Evolutionary conservation across 92 coral and sea anemone species (phyloP).

Genomic region (Chrysogorgia sp.): DNA sequence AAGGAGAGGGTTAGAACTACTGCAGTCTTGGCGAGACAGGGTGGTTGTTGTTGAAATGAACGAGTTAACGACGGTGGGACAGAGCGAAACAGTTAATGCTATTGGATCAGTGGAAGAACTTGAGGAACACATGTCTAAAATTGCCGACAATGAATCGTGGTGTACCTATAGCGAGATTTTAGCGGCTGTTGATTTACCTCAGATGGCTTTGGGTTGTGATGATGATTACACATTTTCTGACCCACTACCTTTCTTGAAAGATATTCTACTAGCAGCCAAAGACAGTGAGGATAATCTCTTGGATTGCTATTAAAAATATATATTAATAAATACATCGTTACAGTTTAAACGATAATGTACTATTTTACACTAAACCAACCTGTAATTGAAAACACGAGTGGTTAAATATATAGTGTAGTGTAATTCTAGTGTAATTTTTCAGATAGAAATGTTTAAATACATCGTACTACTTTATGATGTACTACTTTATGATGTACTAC

Average conservation of each 20-base stretch:
- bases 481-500: too few species aligned
- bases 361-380: too few species aligned
- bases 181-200: conserved; percentile 49
- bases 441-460: too few species aligned
- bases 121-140: conserved; percentile 22
- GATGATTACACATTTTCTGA: conserved; percentile 68
- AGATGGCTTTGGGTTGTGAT: conserved; percentile 52
- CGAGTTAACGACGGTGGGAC: background rate
- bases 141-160: conserved; percentile 3
- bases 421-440: too few species aligned
- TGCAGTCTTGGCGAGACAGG: conserved; percentile 46
- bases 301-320: conserved; percentile 80
- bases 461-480: too few species aligned
- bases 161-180: conserved; percentile 50
- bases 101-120: conserved; percentile 45
- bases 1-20: conserved; percentile 64
- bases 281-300: conserved; percentile 71
- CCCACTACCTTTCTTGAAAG: conserved; percentile 78
- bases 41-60: background rate
- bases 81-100: background rate
- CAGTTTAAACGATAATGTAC: too few species aligned
- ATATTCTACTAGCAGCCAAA: conserved; percentile 72
- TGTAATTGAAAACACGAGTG: too few species aligned
- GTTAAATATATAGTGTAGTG: too few species aligned
- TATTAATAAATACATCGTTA: too few species aligned